A percentile compares a stretch with the other conserved stretches of the same genome.
These are phyloP conservation scores for Drosophila mimetica DNA, from an alignment of 2,888 invertebrate genomes.

Conservation along the genomic window DNA sequence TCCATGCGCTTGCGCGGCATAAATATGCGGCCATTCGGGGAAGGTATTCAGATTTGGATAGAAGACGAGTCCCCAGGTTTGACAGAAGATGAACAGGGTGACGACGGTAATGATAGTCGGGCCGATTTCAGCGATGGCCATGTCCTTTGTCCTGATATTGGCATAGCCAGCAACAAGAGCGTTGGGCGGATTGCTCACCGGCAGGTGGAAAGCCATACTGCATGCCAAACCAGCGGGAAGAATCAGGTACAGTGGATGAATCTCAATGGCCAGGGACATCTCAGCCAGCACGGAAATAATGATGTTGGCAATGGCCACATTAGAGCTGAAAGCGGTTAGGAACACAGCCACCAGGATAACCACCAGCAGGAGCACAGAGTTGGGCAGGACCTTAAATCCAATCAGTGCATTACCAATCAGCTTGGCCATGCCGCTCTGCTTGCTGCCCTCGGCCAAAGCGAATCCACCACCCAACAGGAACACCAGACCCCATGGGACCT, in stretches of 20 bases:
- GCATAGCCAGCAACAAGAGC: slow-evolving; percentile 95
- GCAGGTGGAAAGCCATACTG: slow-evolving; percentile 96
- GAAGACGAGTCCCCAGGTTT: slow-evolving; percentile 90
- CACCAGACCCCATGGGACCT: slow-evolving; percentile 95
- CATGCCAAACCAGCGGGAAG: slow-evolving; percentile 94
- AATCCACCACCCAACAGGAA: slow-evolving; percentile 96
- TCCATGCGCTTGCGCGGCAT: slow-evolving; percentile 13
- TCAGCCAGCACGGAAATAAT: slow-evolving; percentile 93
- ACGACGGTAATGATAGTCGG: slow-evolving; percentile 91
- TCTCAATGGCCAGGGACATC: slow-evolving; percentile 89
- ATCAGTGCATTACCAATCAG: slow-evolving; percentile 90
- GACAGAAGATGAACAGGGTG: slow-evolving; percentile 89
- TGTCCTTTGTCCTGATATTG: slow-evolving; percentile 91
- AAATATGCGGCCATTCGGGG: slow-evolving; percentile 87
- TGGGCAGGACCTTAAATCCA: slow-evolving; percentile 87
- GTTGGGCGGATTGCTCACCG: slow-evolving; percentile 97
- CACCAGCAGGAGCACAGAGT: slow-evolving; percentile 89
- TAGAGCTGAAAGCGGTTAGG: slow-evolving; percentile 95
- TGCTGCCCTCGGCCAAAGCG: slow-evolving; percentile 94
- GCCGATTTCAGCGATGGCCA: slow-evolving; percentile 91
- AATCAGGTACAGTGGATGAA: slow-evolving; percentile 95
- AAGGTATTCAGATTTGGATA: slow-evolving; percentile 87
- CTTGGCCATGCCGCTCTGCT: slow-evolving; percentile 90
- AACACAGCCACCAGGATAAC: slow-evolving; percentile 91
- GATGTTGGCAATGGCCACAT: slow-evolving; percentile 95